Conservation (phyloP, 2,888 invertebrate genomes). For the Pammene fasciana region DNA sequence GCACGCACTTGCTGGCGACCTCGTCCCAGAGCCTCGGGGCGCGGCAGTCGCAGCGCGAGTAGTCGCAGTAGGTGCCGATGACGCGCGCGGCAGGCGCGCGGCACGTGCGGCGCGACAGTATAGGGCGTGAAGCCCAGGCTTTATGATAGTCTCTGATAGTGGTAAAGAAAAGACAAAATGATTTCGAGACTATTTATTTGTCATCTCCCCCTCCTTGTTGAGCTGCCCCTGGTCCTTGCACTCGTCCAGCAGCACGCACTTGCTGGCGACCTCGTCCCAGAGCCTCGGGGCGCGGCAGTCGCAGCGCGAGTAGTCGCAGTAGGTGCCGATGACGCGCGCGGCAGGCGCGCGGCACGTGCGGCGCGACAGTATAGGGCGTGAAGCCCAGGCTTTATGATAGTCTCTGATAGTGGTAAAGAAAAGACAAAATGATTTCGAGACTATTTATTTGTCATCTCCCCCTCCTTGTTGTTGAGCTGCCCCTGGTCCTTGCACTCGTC, state of each 20-base stretch:
- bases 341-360: neutral
- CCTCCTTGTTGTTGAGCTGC: neutral
- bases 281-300: neutral
- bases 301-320: constrained; percentile 3
- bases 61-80: no score
- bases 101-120: no score
- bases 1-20: no score
- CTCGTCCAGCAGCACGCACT: neutral
- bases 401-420: no score
- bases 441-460: neutral
- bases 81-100: no score
- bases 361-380: neutral
- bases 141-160: no score
- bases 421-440: neutral
- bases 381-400: neutral
- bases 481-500: neutral
- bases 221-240: neutral
- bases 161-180: no score
- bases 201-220: neutral
- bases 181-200: neutral
- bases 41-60: no score
- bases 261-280: neutral
- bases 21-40: no score
- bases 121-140: no score
- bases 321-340: neutral